phyloP scores from a whole-genome alignment of 2,113 vertebrate genomes.

The Vulpes vulpes region DNA sequence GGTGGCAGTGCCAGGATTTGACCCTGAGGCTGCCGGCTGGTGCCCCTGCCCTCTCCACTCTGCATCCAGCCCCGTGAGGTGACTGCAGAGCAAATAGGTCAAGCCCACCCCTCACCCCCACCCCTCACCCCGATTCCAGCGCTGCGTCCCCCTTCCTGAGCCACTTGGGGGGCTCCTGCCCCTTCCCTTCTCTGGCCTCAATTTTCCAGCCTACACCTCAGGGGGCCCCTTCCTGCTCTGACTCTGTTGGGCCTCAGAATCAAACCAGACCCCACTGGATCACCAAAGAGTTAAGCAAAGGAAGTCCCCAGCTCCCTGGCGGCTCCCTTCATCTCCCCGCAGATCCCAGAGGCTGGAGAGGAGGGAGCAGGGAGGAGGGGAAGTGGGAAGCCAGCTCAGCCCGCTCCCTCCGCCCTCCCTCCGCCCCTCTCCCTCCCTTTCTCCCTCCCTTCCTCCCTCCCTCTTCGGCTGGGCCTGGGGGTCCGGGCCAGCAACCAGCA shows the following conservation, averaged over 20 bases:
- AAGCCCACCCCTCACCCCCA: neutral
- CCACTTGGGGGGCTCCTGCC: neutral
- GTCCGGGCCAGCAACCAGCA: constrained; percentile 60
- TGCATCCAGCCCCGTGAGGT: neutral
- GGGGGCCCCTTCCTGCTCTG: neutral
- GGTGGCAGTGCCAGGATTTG: neutral
- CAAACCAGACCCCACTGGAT: neutral
- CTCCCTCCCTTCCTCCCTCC: neutral
- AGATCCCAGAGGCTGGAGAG: constrained; percentile 41
- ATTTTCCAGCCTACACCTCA: neutral
- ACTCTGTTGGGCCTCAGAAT: neutral
- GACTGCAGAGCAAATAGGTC: neutral
- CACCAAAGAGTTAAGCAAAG: constrained; percentile 79
- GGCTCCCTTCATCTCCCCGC: neutral
- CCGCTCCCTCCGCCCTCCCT: neutral
- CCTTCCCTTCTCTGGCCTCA: fast-evolving
- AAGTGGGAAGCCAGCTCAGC: constrained; percentile 67
- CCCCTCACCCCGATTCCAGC: neutral
- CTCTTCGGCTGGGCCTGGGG: neutral
- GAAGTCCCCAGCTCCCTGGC: constrained; percentile 13
- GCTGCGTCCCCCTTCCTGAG: neutral
- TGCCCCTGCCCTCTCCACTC: neutral
- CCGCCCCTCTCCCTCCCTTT: neutral
- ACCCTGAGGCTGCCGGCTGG: neutral
- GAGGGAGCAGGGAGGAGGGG: constrained; percentile 62